Base-by-base conservation (phyloP, 2,797 vertebrate genomes). In the Anguilla pacifica region DNA sequence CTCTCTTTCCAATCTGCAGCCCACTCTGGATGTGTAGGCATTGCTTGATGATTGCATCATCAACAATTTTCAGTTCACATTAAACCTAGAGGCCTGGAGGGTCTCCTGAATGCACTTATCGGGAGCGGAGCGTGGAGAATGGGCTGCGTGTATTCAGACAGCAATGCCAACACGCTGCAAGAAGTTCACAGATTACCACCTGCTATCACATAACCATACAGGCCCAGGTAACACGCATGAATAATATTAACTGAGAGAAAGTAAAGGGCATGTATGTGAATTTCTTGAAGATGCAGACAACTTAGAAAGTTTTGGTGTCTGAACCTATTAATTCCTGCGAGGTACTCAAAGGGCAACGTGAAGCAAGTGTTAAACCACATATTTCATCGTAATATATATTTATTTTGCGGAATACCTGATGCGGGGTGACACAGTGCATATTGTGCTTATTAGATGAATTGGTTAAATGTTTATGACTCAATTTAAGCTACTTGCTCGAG, bases 21-120 rank as follows among this genome's bases (percentile, higher is more conserved):
- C 46, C 79, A 25, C 43, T 82, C 9, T 51, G 46, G 43, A 82
- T 82, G 43, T 51, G 25, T 19, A 49, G 79, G 79, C 79, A 51
- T 82, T 82, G 79, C 79, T 82, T 82, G 43, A 51, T 51, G 22
- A 82, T 82, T 82, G 79, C 79, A 82, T 82, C 79, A 82, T n/a
- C 43, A 51, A 82, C 46, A 9, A 49, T 82, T 25, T 82, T 25
- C 17, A 25, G 74, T 46, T 79, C 74, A 79, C 11, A 46, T 43
- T 46, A 82, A 82, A 82, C 79, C 19, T 82, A 2, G 79, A 25
- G 25, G 79, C 43, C 46, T 82, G 79, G 19, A 51, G 43, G 46
- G 79, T 46, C 79, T 79, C 19, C 70, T 43, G 39, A 46, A 17
- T 11, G 46, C 25, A 79, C 35, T 5, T 3, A 35, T 39, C n/a